These are phyloP conservation scores for Paguma larvata DNA, from an alignment of 2,797 vertebrate genomes.

Conservation along the genomic window DNA sequence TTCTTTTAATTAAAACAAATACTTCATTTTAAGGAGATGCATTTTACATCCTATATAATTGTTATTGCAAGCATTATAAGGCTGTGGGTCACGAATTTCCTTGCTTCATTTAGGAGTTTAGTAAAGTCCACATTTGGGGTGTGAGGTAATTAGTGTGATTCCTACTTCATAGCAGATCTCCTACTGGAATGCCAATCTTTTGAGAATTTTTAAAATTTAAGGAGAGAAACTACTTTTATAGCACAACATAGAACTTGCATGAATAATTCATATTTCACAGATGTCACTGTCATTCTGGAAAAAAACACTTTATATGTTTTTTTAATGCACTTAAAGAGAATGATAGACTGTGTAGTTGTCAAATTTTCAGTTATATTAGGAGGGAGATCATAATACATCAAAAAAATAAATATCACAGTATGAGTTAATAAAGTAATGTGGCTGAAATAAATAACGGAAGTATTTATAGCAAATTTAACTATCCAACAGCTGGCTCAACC, in stretches of 20 bases:
- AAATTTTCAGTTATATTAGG: conserved; percentile 12
- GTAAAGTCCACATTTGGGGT: not conserved
- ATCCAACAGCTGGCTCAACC: not conserved
- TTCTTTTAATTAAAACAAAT: not conserved
- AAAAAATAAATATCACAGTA: not conserved
- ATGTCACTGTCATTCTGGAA: not conserved
- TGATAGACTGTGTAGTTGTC: not conserved
- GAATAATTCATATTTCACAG: conserved; percentile 47
- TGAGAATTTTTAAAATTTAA: not conserved
- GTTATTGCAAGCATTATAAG: not conserved
- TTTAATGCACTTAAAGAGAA: not conserved
- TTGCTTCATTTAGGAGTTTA: not conserved
- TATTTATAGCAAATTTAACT: not conserved
- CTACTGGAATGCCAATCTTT: not conserved
- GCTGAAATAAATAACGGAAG: conserved; percentile 12
- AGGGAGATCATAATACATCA: not conserved
- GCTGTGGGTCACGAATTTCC: not conserved
- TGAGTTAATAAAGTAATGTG: not conserved
- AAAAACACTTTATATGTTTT: conserved; percentile 14
- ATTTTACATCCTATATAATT: not conserved
- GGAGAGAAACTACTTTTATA: conserved; percentile 41
- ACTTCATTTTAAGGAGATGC: not conserved
- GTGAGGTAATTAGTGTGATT: not conserved
- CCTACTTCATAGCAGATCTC: not conserved
- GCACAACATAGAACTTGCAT: not conserved